Conservation (phyloP, 2,113 vertebrate species). For the Halcyon senegalensis region DNA sequence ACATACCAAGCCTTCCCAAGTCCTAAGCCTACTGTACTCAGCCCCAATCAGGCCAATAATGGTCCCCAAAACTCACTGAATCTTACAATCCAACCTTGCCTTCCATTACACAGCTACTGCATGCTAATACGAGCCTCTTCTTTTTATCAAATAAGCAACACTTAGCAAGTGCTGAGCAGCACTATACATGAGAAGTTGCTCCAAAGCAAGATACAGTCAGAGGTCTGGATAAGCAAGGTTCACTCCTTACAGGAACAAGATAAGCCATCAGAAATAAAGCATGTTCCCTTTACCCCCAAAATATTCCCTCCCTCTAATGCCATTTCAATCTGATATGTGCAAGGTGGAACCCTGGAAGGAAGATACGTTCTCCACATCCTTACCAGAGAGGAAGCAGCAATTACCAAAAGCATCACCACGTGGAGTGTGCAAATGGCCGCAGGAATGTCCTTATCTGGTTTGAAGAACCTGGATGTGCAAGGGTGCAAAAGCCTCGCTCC, state of each 20-base stretch:
- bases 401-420: neutral
- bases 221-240: neutral
- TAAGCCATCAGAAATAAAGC: neutral
- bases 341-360: neutral
- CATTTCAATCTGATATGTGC: neutral
- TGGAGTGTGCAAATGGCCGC: fast-evolving
- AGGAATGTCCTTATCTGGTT: neutral
- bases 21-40: neutral
- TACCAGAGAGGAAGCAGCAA: neutral
- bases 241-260: fast-evolving
- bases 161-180: neutral
- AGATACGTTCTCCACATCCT: neutral
- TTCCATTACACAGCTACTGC: neutral
- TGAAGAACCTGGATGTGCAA: neutral
- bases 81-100: neutral
- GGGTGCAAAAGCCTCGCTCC: fast-evolving
- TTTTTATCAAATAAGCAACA: neutral
- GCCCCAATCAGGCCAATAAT: neutral
- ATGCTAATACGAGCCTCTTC: neutral
- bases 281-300: neutral
- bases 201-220: neutral
- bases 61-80: fast-evolving
- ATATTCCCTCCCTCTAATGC: neutral
- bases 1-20: fast-evolving
- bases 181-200: neutral